Evolutionary conservation across 1,140 invertebrate genomes (phyloP), one percentile per base, ranked within the genome.

Genomic region (Drepana arcuata): DNA sequence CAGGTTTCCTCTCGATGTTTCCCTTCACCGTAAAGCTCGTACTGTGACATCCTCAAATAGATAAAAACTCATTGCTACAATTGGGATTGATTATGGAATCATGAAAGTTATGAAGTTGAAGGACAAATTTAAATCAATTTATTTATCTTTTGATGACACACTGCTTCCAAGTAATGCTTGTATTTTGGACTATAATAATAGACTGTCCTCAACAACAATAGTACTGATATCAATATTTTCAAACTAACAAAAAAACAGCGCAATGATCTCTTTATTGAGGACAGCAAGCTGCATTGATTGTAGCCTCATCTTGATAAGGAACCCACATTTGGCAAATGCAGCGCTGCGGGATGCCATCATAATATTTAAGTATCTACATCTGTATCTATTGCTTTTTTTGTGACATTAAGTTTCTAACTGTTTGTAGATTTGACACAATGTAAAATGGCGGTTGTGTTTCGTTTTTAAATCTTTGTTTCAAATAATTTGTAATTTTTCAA

Each of bases 261-360:
- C 47, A 62, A 65, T 56, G 45, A 48, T 23, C 34, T 38, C 51
- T 59, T 59, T 48, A 38, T 41, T 47, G 67, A n/a, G n/a, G n/a
- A n/a, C n/a, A n/a, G n/a, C n/a, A n/a, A 75, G 73, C 72, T 70
- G 67, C 56, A 33, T 50, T 37, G 26, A 38, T 40, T 39, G 59
- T 57, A 66, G 50, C 44, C 56, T 60, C 50, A 69, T 71, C 62
- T 66, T 64, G 73, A 79, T 79, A 78, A 72, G 48, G 51, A 47
- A 59, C 74, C 78, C 74, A 71, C 72, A 82, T 72, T 80, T 74
- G 69, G 67, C 71, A 75, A 79, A 79, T 67, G 67, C 47, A 60
- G 64, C 71, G 32, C 74, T 60, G 74, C 73, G 59, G 72, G 78
- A 58, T 13, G 71, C 74, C 78, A 58, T 82, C 74, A 82, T 64